phyloP scores from a whole-genome alignment of 2,888 invertebrate species.

The Mantis religiosa region DNA sequence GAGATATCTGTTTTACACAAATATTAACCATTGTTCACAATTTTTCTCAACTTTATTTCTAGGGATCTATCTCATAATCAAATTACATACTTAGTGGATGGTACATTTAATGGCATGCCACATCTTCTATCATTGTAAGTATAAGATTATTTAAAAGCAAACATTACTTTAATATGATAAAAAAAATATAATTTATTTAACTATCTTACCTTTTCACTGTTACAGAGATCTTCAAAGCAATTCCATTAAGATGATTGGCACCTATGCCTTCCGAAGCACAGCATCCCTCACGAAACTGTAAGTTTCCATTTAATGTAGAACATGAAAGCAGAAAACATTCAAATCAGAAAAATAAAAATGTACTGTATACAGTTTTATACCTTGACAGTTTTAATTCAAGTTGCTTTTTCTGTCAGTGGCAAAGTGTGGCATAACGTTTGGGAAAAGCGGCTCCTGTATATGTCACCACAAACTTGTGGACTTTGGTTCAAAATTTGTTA shows the following conservation, averaged over 20 bases:
- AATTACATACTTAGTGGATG: conserved; percentile 35
- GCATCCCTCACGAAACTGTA: conserved; percentile 36
- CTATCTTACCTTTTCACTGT: neutral
- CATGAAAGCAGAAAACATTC: neutral
- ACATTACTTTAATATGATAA: neutral
- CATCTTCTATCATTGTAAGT: conserved; percentile 36
- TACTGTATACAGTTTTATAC: too few relatives aligned
- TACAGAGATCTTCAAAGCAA: conserved; percentile 37
- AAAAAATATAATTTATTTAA: neutral
- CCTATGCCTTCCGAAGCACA: conserved; percentile 37
- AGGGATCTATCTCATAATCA: conserved; percentile 37
- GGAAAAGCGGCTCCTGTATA: too few relatives aligned
- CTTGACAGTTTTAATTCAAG: too few relatives aligned
- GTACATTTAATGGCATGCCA: conserved; percentile 37
- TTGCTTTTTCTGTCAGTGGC: too few relatives aligned
- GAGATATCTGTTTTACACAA: too few relatives aligned
- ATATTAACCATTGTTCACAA: too few relatives aligned
- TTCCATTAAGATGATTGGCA: conserved; percentile 34
- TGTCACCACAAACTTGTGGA: too few relatives aligned
- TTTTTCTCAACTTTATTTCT: conserved; percentile 22
- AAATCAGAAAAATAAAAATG: neutral
- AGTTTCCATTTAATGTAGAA: conserved; percentile 23
- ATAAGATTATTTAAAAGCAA: neutral
- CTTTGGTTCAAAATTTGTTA: too few relatives aligned
- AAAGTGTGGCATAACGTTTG: too few relatives aligned